phyloP scores from a whole-genome alignment of 2,797 vertebrate species.

The Epinephelus coioides region DNA sequence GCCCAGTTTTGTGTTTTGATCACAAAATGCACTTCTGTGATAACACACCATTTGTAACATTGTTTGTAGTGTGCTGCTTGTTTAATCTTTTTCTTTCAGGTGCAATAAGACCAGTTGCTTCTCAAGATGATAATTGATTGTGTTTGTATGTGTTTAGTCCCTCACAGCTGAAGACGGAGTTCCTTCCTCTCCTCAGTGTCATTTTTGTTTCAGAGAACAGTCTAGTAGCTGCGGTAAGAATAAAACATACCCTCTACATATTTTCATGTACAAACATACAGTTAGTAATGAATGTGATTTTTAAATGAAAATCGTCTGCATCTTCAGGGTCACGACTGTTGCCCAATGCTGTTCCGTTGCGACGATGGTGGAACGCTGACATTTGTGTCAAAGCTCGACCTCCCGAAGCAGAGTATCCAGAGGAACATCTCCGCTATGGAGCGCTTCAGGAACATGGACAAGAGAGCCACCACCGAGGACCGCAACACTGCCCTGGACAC shows the following conservation, averaged over 20 bases:
- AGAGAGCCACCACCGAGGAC: slow-evolving; percentile 97
- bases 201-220: slow-evolving; percentile 98
- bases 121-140: slow-evolving; percentile 3
- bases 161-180: slow-evolving; percentile 97
- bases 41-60: neutral
- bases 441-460: slow-evolving; percentile 99
- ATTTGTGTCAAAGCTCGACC: slow-evolving; percentile 96
- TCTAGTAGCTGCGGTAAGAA: slow-evolving; percentile 96
- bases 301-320: neutral
- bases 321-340: slow-evolving; percentile 96
- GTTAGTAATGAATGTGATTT: neutral
- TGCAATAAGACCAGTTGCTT: neutral
- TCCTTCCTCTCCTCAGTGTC: slow-evolving; percentile 96
- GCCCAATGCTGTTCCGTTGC: slow-evolving; percentile 98
- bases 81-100: neutral
- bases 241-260: neutral
- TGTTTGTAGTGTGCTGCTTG: neutral
- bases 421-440: slow-evolving; percentile 99
- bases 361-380: slow-evolving; percentile 93
- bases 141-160: slow-evolving; percentile 87
- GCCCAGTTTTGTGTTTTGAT: neutral
- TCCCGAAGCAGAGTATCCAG: slow-evolving; percentile 98
- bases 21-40: neutral
- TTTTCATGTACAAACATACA: neutral
- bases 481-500: slow-evolving; percentile 96